Base-by-base conservation (phyloP, 2,113 vertebrate species). In the Cyanoderma ruficeps region DNA sequence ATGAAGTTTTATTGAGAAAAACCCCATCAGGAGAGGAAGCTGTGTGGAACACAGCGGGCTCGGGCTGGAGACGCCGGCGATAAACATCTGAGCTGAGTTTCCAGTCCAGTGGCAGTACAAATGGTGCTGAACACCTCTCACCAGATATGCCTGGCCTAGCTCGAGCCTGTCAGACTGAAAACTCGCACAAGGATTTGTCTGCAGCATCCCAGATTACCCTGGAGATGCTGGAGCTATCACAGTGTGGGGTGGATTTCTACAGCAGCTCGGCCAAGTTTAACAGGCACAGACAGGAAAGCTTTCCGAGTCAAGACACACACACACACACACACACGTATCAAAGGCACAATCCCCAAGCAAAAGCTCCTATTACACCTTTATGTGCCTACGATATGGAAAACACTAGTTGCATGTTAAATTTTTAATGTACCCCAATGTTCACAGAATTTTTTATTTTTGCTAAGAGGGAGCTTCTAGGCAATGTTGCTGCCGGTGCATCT, bases 61-160 rank as follows among this genome's bases (percentile, higher is more conserved):
- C 3, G 30, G 53, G 41, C 85, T 71, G 92, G 17, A 59, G 91
- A 50, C 5, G 2, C 33, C 18, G 22, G 42, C 3, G 6, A 90
- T 68, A 65, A 97, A 94, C 89, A 83, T 55, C 74, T 3, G 47
- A 95, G 91, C 47, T 1, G 31, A 80, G 65, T 91, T 96, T 77
- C 91, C 95, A 96, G 94, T 79, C 92, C 93, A 91, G 35, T 37
- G 22, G 81, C 65, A 44, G 37, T 33, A 75, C 69, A 94, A 96
- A 94, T 57, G 87, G 92, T 80, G 95, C 95, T 75, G 90, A 97
- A 96, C 93, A 79, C 37, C 80, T 31, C 91, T 63, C 85, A 21
- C 71, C 71, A 85, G 72, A 90, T 6, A n/a, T 3, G 49, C 37
- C 76, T 25, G 76, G 35, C 22, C 83, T 35, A 37, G 78, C 72